Base-by-base conservation (phyloP, 2,113 vertebrate genomes). In the Suricata suricatta region DNA sequence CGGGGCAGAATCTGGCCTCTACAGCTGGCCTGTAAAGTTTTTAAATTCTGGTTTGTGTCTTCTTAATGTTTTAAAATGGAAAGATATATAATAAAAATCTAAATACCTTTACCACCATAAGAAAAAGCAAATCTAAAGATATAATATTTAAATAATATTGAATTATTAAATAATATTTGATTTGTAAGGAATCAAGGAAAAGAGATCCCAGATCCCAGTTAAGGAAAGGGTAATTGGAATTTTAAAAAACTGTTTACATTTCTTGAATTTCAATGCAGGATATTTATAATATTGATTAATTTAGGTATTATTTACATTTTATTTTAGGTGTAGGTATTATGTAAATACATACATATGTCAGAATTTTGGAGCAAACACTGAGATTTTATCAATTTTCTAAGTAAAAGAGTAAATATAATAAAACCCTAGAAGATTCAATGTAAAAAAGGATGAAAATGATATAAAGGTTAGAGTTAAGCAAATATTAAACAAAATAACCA, bases 31-130 rank as follows among this genome's bases (percentile, higher is more conserved):
- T 95, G 5, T 7, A n/a, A 2, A 35, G 25, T 27, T 41, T 60
- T 72, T 7, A 5, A 88, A 66, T 81, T 80, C 14, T 87, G 83
- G 15, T 23, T 71, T 63, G 57, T 66, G 17, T 87, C 79, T 95
- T 41, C n/a, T 38, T 92, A 96, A 71, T 79, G 14, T 83, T 83
- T 96, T 81, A 54, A 96, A 84, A 93, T 74, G 81, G 11, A 76
- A 77, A 54, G 19, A 31, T 52, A 33, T 2, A n/a, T 4, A 66
- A 71, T 11, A 35, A 85, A 86, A 76, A 57, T 71, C 12, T 17
- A 93, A 85, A 33, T 54, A 17, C 13, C 25, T 74, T 81, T 91
- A 52, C 50, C 9, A 17, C 41, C 63, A n/a, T 35, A 11, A 71
- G 8, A 15, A 80, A 74, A 93, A 74, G 33, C 23, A 57, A 68